Conservation (phyloP, 2,888 invertebrate species). For the Euplexia lucipara region DNA sequence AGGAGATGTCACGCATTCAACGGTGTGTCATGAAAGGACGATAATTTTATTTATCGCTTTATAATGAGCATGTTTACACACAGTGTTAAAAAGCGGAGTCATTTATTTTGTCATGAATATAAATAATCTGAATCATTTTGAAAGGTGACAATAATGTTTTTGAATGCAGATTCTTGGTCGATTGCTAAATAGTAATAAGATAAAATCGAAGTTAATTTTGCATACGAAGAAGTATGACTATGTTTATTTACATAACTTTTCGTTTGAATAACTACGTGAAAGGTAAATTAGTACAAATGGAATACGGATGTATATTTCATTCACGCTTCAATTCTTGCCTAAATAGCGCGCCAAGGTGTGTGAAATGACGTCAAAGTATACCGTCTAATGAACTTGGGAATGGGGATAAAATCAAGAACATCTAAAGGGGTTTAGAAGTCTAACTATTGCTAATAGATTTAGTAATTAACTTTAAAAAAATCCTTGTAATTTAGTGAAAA, state of each 20-base stretch:
- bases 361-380: conserved; percentile 39
- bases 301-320: conserved; percentile 62
- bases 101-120: conserved; percentile 55
- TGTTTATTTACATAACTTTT: background rate
- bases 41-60: conserved; percentile 90
- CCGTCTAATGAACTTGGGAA: conserved; percentile 24
- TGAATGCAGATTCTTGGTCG: conserved; percentile 25
- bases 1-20: conserved; percentile 81
- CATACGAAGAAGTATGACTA: conserved; percentile 7
- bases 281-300: conserved; percentile 43
- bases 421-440: background rate
- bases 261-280: conserved; percentile 12
- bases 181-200: conserved; percentile 4
- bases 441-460: background rate
- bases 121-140: conserved; percentile 49
- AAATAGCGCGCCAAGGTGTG: conserved; percentile 41
- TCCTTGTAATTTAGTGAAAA: background rate
- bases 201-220: background rate
- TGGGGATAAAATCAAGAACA: background rate
- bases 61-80: conserved; percentile 87
- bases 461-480: too few species aligned
- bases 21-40: conserved; percentile 81
- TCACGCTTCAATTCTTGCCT: conserved; percentile 59
- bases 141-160: conserved; percentile 41
- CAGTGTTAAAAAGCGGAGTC: conserved; percentile 63